Percentiles rank a stretch among this genome's conserved stretches.
Evolutionary conservation across 2,888 invertebrate species (phyloP).

Genomic region (Lottia gigantea): DNA sequence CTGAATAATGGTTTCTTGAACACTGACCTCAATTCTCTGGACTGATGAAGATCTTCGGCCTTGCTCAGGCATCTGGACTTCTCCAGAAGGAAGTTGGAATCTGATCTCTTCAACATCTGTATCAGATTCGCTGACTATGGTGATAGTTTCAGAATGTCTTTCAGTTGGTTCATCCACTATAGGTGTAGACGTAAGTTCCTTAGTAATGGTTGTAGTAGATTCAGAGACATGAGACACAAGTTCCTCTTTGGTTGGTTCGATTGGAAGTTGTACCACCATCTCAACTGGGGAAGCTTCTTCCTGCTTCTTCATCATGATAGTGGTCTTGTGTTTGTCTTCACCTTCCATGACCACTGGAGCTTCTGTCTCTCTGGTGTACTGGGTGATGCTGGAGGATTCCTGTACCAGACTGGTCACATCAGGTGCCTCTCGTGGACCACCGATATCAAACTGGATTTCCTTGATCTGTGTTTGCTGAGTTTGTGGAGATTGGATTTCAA

Average conservation of each 20-base stretch:
- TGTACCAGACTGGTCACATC: conserved; percentile 39
- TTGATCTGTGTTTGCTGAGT: not conserved
- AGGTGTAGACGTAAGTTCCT: conserved; percentile 47
- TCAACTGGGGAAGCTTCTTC: conserved; percentile 46
- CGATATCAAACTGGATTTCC: not conserved
- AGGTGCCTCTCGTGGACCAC: not conserved
- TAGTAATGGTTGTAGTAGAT: conserved; percentile 47
- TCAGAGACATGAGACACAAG: conserved; percentile 45
- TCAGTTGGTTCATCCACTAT: conserved; percentile 37
- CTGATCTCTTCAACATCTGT: conserved; percentile 49
- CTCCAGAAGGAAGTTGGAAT: conserved; percentile 41
- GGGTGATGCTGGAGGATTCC: conserved; percentile 44
- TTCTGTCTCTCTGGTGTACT: conserved; percentile 38
- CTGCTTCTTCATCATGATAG: conserved; percentile 45
- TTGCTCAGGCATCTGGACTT: conserved; percentile 33
- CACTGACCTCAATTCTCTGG: conserved; percentile 58
- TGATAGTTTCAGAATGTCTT: conserved; percentile 58
- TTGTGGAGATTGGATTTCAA: conserved; percentile 28
- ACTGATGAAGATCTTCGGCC: conserved; percentile 39
- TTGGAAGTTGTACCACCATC: conserved; percentile 45
- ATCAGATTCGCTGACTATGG: conserved; percentile 49
- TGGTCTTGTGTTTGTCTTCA: conserved; percentile 43
- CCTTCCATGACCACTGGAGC: conserved; percentile 40
- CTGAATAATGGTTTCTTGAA: conserved; percentile 51
- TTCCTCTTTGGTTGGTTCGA: conserved; percentile 36